Percentiles rank a stretch among this genome's conserved stretches.
Evolutionary conservation across 2,888 invertebrate species (phyloP).

Genomic region (Thecophora atra): DNA sequence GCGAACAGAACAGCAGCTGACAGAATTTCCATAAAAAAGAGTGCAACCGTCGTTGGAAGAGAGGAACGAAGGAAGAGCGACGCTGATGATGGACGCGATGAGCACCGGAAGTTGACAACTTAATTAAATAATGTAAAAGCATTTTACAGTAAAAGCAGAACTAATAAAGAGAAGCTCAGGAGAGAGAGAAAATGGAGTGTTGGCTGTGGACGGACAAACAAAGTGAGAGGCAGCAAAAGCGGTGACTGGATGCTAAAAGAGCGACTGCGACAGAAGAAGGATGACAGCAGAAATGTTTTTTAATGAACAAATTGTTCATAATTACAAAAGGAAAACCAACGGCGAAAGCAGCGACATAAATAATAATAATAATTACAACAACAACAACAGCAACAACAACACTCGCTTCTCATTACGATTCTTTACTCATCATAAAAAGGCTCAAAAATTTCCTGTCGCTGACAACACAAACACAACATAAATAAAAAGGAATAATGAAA

Average conservation of each 20-base stretch:
- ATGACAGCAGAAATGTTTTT: constrained; percentile 25
- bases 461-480: constrained; percentile 6
- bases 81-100: too few species aligned
- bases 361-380: background rate
- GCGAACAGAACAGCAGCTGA: background rate
- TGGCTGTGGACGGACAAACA: background rate
- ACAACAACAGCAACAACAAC: background rate
- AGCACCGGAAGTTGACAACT: constrained; percentile 17
- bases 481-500: background rate
- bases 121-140: constrained; percentile 34
- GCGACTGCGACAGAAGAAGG: background rate
- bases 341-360: background rate
- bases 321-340: background rate
- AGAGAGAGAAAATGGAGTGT: background rate
- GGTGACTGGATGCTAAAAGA: background rate
- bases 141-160: constrained; percentile 10
- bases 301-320: constrained; percentile 33
- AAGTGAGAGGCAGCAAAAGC: background rate
- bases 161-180: background rate
- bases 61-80: background rate
- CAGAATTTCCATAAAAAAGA: background rate
- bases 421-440: constrained; percentile 9
- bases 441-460: background rate
- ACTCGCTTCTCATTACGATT: too few species aligned
- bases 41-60: background rate